Base-by-base conservation (phyloP, 2,113 vertebrate species). In the Stigmatopora argus region DNA sequence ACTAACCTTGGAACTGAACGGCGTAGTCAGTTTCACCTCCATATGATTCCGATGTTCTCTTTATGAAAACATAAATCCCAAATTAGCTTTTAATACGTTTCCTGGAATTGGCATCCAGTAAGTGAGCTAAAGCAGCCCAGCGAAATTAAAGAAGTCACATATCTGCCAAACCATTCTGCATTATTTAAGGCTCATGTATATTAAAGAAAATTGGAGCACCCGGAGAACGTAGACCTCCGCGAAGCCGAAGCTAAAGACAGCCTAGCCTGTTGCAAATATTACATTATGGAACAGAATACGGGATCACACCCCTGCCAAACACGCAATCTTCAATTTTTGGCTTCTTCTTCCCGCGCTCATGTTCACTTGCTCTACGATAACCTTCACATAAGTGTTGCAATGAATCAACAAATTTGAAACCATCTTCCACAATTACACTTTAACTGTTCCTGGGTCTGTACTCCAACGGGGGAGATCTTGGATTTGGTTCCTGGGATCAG, bases 151-250 rank as follows among this genome's bases (percentile, higher is more conserved):
- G 9, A 59, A 59, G 55, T 57, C 55, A 17, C 26, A 57, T 57
- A 57, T 57, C 55, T 59, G 57, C 57, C 57, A 59, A 59, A 59
- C 8, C 34, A 38, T 38, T 18, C 56, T 58, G 31, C 31, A 35
- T 59, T 38, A 59, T 38, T 59, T 38, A n/a, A 59, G 57, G 31
- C 34, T n/a, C 26, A 7, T 35, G 55, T 34, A 57, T 15, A 35
- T 57, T 31, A 26, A 56, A 56, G 23, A 56, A 56, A 56, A 56
- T 2, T 14, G 10, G 23, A 56, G 53, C 13, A 56, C 21, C 53
- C 53, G 17, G 7, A 57, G 26, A 57, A 34, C 26, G 26, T 7
- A 57, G 55, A 35, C 26, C 55, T 57, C 55, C 55, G 26, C 26
- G 14, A 57, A 7, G 31, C 13, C 26, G 14, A 57, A 7, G 31